Base-by-base conservation (phyloP, 2,113 vertebrate genomes). In the Mixornis gularis region DNA sequence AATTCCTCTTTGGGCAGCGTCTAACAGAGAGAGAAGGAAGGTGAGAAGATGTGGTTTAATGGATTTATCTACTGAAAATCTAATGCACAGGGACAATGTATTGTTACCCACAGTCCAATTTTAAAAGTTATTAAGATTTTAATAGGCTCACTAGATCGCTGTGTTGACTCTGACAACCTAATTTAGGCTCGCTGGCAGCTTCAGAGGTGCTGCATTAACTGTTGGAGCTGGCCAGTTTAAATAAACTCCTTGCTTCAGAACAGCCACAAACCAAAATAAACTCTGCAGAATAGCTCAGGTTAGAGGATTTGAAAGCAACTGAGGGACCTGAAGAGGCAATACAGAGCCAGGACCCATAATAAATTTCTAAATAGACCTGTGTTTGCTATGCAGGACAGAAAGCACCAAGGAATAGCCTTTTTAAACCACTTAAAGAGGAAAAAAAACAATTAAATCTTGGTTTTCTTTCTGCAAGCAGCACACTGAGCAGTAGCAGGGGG, bases 91-190 rank as follows among this genome's bases (percentile, higher is more conserved):
- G 44, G 53, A 76, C 83, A 88, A 71, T 24, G 36, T 85, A 92
- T 94, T 89, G 86, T 62, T 92, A 81, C 65, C 44, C 63, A 92
- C 53, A 92, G 73, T 92, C 63, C 92, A 95, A 96, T 96, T 93
- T 90, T 87, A 76, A 82, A 95, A 89, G 86, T 95, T 94, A 90
- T 94, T 96, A 96, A 96, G 90, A 89, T 95, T 95, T 95, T 95
- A 96, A 95, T 95, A 94, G 92, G 80, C 89, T 93, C 69, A 40
- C 83, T 71, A 72, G 65, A 82, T 84, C 0, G 2, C 41, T 84
- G 16, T 92, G 95, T 94, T 92, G 83, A 86, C 82, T 94, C 92
- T 94, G 93, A 95, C 95, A 95, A 69, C 62, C 88, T 92, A 95
- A 94, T 96, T 96, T 95, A 86, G 65, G 77, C 53, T 94, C 65